Evolutionary conservation across 2,797 vertebrate genomes (phyloP), one percentile per base, ranked within the genome.

Genomic region (Falco cherrug): DNA sequence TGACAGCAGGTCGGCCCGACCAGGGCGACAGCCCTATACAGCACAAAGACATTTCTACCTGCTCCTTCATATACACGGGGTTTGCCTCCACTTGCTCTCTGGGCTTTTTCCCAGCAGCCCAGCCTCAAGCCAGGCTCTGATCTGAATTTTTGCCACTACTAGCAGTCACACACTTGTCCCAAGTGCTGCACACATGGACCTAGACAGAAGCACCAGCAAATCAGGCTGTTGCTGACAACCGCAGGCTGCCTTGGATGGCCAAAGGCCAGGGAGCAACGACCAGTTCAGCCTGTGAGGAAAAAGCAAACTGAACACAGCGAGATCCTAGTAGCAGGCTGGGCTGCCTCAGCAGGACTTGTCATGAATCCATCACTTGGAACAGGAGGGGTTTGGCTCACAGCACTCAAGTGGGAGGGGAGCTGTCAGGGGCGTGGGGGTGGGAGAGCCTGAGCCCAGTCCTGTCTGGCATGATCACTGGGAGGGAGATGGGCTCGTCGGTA

Each of bases 1-100:
- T 0, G 33, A 2, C 37, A 79, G 54, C 0, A n/a, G 51, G 2
- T 47, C 2, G 1, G 37, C 16, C 71, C 43, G 70, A 54, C 43
- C 53, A 48, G 29, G 17, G 22, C 1, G 1, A 35, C 48, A 78
- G 73, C 50, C 18, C 13, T 15, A 25, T 50, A 12, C 21, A 13
- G 20, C 16, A 18, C 33, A 18, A 41, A 25, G 56, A 6, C 19
- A 29, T 45, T n/a, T 39, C 61, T 60, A 9, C 7, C n/a, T 39
- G 59, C 33, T 63, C 60, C 35, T 48, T 12, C 51, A 11, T 4
- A 31, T 3, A 48, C 57, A 11, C 45, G 16, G 33, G 61, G 11
- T 25, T 65, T 61, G 37, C 47, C 63, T 53, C 25, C 35, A 5
- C 11, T 15, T 35, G 35, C n/a, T 39, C 79, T 39, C 57, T 13